A percentile compares a stretch with the other conserved stretches of the same genome.
phyloP scores from a whole-genome alignment of 1,140 invertebrate species.

The Calliopsis andreniformis region DNA sequence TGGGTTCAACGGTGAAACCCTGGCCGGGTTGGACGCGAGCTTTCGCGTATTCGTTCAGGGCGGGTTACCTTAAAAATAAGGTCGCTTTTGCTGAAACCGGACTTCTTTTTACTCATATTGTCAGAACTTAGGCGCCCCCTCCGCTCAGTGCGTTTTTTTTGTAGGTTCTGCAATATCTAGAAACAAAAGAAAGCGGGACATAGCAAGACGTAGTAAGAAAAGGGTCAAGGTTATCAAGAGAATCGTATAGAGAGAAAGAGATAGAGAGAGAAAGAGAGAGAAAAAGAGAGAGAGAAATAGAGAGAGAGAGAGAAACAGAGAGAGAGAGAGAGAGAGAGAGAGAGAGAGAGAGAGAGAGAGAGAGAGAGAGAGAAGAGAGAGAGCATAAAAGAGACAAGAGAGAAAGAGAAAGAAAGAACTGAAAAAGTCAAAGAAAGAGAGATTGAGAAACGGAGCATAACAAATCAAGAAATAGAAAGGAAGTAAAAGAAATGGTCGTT shows the following conservation, averaged over 20 bases:
- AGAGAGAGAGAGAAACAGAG: slow-evolving; percentile 54
- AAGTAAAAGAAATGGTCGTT: not conserved
- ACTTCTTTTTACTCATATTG: slow-evolving; percentile 93
- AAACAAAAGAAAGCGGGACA: slow-evolving; percentile 89
- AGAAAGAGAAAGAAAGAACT: slow-evolving; percentile 32
- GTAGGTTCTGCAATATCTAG: slow-evolving; percentile 98
- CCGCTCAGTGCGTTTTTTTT: slow-evolving; percentile 97
- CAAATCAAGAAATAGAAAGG: not conserved
- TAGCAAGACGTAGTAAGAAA: slow-evolving; percentile 82
- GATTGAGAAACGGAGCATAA: not conserved
- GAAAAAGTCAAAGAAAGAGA: slow-evolving; percentile 16
- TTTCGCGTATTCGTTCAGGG: slow-evolving; percentile 77
- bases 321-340: slow-evolving; percentile 40
- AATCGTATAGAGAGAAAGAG: slow-evolving; percentile 49
- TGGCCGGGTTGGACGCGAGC: slow-evolving; percentile 73
- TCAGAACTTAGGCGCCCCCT: slow-evolving; percentile 94
- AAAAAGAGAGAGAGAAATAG: slow-evolving; percentile 62
- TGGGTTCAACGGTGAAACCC: slow-evolving; percentile 48
- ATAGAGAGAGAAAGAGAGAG: slow-evolving; percentile 54
- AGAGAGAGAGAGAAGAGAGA: slow-evolving; percentile 34
- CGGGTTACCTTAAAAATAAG: slow-evolving; percentile 97
- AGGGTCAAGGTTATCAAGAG: slow-evolving; percentile 75
- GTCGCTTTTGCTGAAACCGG: slow-evolving; percentile 95
- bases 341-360: slow-evolving; percentile 36
- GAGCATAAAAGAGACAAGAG: slow-evolving; percentile 14